Base-by-base conservation (phyloP, 2,888 invertebrate genomes). In the Palloptera scutellata region DNA sequence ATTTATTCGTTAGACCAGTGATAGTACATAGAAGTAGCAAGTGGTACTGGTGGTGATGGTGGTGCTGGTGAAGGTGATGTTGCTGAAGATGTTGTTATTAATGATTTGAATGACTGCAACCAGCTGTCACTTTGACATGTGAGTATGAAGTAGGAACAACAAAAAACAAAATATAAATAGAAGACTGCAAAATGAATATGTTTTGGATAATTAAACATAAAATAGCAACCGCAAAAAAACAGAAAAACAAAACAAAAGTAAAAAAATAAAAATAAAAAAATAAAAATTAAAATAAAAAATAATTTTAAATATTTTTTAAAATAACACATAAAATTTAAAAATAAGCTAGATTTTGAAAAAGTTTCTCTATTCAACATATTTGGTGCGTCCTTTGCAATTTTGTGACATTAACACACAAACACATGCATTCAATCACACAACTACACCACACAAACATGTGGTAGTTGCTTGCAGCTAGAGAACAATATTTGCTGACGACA, bases 81-180 rank as follows among this genome's bases (percentile, higher is more conserved):
- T 45, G 40, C 54, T 63, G 55, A 20, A 1, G 20, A 12, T 40
- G 45, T 30, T n/a, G 52, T 30, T 59, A 57, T 68, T 65, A 69
- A 67, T 66, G 67, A 68, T 67, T 67, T 70, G 70, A 72, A 66
- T 71, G 72, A 70, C 70, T 70, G 66, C 66, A 70, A 63, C 58
- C 69, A 73, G 72, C 70, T 73, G 73, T 69, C 70, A 73, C 19
- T 64, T 66, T 70, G 72, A 66, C 70, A 71, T 67, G 68, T 68
- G 64, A 59, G 48, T 58, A 48, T 15, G 52, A 58, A 52, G 61
- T 61, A 51, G 52, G 43, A 60, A 30, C 2, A 30, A 43, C n/a
- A 57, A 12, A 4, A 12, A 51, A 54, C 12, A 57, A 42, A 40
- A n/a, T 17, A 57, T 40, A 11, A 40, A 57, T 64, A 45, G 58